Evolutionary conservation across 2,888 invertebrate genomes (phyloP).

Genomic region (Scotopteryx bipunctaria): DNA sequence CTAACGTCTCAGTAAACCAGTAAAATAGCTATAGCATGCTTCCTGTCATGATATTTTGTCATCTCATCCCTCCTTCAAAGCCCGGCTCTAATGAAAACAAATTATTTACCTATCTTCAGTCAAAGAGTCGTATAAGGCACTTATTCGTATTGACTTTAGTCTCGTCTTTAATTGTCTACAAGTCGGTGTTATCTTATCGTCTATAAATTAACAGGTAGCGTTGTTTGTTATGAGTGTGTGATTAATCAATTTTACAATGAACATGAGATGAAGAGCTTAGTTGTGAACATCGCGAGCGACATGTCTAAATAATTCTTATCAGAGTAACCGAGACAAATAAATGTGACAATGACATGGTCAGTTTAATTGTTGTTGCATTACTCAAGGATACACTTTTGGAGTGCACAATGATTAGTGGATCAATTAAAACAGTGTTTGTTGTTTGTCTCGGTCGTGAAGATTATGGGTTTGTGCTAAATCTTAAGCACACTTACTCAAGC

Average conservation of each 20-base stretch:
- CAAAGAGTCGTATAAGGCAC: no score
- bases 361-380: conserved; percentile 45
- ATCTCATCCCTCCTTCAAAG: neutral
- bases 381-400: conserved; percentile 50
- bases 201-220: conserved; percentile 57
- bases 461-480: neutral
- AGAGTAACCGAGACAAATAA: conserved; percentile 53
- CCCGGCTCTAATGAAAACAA: neutral
- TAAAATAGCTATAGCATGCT: no score
- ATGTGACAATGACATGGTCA: conserved; percentile 62
- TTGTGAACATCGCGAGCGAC: conserved; percentile 62
- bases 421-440: conserved; percentile 11
- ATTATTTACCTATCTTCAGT: conserved; percentile 17
- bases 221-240: conserved; percentile 56
- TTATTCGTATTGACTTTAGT: neutral
- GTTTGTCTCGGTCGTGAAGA: conserved; percentile 8
- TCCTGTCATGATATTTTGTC: no score
- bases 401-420: conserved; percentile 24
- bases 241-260: conserved; percentile 68
- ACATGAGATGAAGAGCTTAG: conserved; percentile 50
- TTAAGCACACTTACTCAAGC: no score
- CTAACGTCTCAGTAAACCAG: no score
- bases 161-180: conserved; percentile 31
- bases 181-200: conserved; percentile 62
- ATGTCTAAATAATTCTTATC: conserved; percentile 57